These are phyloP conservation scores for Pammene aurita DNA, from an alignment of 2,888 invertebrate genomes.

Conservation along the genomic window DNA sequence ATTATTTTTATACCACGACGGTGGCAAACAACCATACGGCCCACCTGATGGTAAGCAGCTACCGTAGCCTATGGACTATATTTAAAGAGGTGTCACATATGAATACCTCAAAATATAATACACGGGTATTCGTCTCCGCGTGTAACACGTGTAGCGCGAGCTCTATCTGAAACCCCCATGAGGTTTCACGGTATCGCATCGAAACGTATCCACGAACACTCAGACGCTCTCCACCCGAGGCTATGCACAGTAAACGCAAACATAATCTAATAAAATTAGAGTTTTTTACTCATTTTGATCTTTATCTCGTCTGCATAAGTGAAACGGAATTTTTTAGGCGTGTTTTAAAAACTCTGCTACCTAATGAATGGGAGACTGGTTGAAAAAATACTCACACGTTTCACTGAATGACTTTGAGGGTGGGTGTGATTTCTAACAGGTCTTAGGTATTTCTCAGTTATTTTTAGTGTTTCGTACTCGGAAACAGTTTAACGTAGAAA, in stretches of 20 bases:
- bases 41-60: too few relatives aligned
- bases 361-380: slow-evolving; percentile 43
- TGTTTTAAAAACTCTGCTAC: slow-evolving; percentile 46
- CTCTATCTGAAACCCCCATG: slow-evolving; percentile 38
- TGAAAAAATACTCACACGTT: slow-evolving; percentile 37
- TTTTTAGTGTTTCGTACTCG: neutral
- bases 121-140: too few relatives aligned
- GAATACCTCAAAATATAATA: too few relatives aligned
- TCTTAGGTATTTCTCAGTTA: slow-evolving; percentile 43
- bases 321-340: slow-evolving; percentile 11
- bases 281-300: slow-evolving; percentile 42
- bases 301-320: slow-evolving; percentile 42
- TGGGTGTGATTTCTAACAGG: slow-evolving; percentile 46
- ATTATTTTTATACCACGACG: too few relatives aligned
- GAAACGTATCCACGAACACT: slow-evolving; percentile 47
- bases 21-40: too few relatives aligned
- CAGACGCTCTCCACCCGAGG: slow-evolving; percentile 54
- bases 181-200: slow-evolving; percentile 38
- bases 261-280: slow-evolving; percentile 27
- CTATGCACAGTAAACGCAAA: slow-evolving; percentile 34
- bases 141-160: too few relatives aligned
- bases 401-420: slow-evolving; percentile 48
- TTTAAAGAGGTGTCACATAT: too few relatives aligned
- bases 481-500: too few relatives aligned
- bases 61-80: too few relatives aligned